Evolutionary conservation across 2,888 invertebrate genomes (phyloP), one percentile per base, ranked within the genome.

Genomic region (Caenorhabditis afra): DNA sequence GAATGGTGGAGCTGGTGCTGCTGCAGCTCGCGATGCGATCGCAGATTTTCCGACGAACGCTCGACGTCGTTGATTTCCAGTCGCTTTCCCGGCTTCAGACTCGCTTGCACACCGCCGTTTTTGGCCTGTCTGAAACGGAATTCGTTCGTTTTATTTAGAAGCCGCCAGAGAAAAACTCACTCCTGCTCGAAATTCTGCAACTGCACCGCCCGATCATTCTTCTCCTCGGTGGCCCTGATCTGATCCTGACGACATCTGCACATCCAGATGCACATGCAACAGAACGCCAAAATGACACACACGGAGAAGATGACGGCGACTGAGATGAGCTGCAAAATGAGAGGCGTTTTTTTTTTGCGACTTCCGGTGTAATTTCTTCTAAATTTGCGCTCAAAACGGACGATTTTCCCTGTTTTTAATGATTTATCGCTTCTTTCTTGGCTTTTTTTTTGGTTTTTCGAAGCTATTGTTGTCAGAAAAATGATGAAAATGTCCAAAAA

Each of bases 241-340:
- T 79, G 73, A 67, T 83, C 81, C 20, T 75, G 39, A n/a, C 83
- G 73, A 58, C 83, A 83, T 18, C 83, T 64, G n/a, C 81, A 79
- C 73, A 81, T 66, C 83, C 83, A 83, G 16, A 83, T 45, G 35
- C 71, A 70, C 3, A 77, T 41, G 47, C 79, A 81, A 41, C 59
- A 61, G 11, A 81, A 37, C 11, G 83, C 79, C 5, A 79, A 55
- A 50, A 75, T 8, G 16, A 66, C n/a, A 35, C 81, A 83, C 12
- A 81, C 77, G 10, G 65, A 22, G 10, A 78, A 74, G 41, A 83
- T 57, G 7, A 77, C 79, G 11, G 59, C 62, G 49, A 83, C 57
- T 29, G 77, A 79, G 47, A 83, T 73, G 10, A 81, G 41, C 79
- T 79, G 64, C 47, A 79, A 77, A 47, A 18, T 35, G 4, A 8